A percentile compares a stretch with the other conserved stretches of the same genome.
phyloP scores from a whole-genome alignment of 2,888 invertebrate genomes.

The Sinopyrophorus schimmeli region DNA sequence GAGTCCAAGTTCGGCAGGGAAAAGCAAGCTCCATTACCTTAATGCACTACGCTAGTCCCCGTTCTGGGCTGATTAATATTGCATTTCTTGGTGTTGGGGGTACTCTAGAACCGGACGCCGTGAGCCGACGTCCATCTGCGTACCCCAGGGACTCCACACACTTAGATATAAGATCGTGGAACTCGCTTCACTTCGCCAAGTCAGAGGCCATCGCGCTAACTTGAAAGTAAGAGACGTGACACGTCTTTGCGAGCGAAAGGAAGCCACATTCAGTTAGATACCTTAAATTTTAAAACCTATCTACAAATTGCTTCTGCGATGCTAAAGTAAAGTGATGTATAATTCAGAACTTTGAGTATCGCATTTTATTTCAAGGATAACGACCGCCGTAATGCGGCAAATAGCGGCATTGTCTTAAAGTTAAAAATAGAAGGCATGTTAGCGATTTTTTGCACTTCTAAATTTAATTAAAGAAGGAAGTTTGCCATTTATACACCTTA shows the following conservation, averaged over 20 bases:
- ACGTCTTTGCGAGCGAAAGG: constrained; percentile 42
- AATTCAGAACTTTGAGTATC: constrained; percentile 42
- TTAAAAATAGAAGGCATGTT: constrained; percentile 29
- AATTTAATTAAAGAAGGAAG: constrained; percentile 44
- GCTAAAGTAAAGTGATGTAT: constrained; percentile 40
- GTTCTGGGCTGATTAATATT: constrained; percentile 64
- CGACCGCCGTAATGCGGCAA: constrained; percentile 34
- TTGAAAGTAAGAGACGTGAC: constrained; percentile 47
- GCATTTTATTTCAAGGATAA: constrained; percentile 38
- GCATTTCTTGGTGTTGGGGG: constrained; percentile 60
- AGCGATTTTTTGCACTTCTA: constrained; percentile 31
- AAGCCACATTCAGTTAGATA: constrained; percentile 41
- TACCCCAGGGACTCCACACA: constrained; percentile 45
- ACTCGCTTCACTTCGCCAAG: constrained; percentile 34
- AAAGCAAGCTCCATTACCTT: constrained; percentile 54
- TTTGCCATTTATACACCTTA: constrained; percentile 37
- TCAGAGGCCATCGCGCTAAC: constrained; percentile 40
- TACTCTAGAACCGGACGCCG: constrained; percentile 46
- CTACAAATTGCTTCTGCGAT: constrained; percentile 46
- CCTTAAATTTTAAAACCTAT: constrained; percentile 51
- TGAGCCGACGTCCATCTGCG: constrained; percentile 48
- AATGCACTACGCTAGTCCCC: constrained; percentile 55
- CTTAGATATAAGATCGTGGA: constrained; percentile 38
- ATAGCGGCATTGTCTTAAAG: constrained; percentile 35
- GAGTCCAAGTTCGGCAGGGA: constrained; percentile 34